Evolutionary conservation across 2,113 vertebrate genomes (phyloP), one percentile per base, ranked within the genome.

Genomic region (Ariopsis seemanni): DNA sequence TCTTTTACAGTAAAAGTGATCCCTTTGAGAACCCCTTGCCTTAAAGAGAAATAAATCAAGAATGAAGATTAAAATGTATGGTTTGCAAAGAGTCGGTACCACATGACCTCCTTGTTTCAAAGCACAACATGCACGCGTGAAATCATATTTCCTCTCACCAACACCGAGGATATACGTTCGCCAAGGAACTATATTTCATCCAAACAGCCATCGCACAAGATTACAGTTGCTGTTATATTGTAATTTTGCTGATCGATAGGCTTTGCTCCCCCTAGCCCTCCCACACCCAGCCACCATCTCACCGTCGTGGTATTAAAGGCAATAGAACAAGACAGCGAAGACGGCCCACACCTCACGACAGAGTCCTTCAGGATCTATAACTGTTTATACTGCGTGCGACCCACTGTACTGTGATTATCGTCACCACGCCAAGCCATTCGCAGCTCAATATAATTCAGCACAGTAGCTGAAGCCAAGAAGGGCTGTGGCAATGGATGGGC

Each of bases 171-270:
- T 42, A 50, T 42, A 71, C 75, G 58, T 81, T 50, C 25, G 48
- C 34, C 10, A 25, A 58, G 18, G 74, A 77, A 75, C 67, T 84
- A 67, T 86, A 90, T 86, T 86, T 88, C 74, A 84, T 82, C 25
- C 20, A 12, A 84, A 84, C 50, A 52, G 50, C 42, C 84, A 50
- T 82, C 15, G 53, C n/a, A 42, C 20, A 60, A 89, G 81, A 90
- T 90, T 90, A 87, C 62, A 83, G 84, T 83, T 65, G 88, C 83
- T 42, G 86, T 85, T 89, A 83, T 80, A 83, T 85, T 84, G 83
- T 75, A 81, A 72, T 85, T 85, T 71, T 77, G 48, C 52, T 89
- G 89, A 89, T 87, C 62, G 52, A 83, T 80, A 67, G 81, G 69
- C 63, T 84, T 17, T 83, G 53, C 71, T 79, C 30, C n/a, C 63